Conservation (phyloP, 2,113 vertebrate species). For the Turnix velox region DNA sequence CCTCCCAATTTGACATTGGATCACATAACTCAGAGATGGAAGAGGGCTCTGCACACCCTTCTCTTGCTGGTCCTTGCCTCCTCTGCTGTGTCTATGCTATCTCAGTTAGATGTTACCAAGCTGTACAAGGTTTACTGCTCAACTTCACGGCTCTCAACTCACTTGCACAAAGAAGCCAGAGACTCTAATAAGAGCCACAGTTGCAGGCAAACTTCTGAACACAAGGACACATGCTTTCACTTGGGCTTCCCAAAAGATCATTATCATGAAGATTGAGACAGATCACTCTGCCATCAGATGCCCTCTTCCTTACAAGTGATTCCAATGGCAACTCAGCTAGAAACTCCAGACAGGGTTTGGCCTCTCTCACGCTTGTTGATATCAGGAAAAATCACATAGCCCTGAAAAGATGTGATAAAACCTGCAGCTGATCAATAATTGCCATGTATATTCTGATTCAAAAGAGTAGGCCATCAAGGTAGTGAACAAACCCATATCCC, state of each 20-base stretch:
- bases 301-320: background rate
- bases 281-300: background rate
- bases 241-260: background rate
- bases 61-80: background rate
- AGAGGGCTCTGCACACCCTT: background rate
- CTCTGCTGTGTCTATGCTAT: accelerated
- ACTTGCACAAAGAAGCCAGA: background rate
- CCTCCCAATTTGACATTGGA: background rate
- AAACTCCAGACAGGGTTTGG: background rate
- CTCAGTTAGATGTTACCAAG: background rate
- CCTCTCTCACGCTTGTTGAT: background rate
- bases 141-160: background rate
- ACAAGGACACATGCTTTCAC: background rate
- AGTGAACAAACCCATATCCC: background rate
- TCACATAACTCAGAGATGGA: background rate
- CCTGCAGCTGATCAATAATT: background rate
- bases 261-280: background rate
- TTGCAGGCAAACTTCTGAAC: background rate
- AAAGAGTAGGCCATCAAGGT: background rate
- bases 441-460: background rate
- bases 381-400: background rate
- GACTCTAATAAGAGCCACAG: background rate
- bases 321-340: background rate
- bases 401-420: background rate
- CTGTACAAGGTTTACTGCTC: background rate